phyloP scores from a whole-genome alignment of 2,888 invertebrate species.

The Acanthococcus lagerstroemiae region DNA sequence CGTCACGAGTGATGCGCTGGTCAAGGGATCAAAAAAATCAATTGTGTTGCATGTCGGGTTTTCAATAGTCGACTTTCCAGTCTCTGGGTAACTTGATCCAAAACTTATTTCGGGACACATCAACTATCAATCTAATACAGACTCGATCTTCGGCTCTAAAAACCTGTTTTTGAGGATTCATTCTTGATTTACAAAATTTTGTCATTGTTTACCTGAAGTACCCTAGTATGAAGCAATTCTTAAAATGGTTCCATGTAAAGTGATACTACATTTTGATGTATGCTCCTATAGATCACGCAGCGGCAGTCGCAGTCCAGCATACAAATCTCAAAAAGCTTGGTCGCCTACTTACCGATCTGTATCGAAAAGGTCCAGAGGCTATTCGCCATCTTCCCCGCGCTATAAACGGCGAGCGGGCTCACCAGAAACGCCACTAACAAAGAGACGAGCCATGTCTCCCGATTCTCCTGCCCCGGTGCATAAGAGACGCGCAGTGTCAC shows the following conservation, averaged over 20 bases:
- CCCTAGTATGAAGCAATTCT: not conserved
- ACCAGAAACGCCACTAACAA: conserved; percentile 38
- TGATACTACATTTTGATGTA: not conserved
- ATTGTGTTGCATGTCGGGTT: no score
- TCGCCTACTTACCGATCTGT: conserved; percentile 31
- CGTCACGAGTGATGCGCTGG: no score
- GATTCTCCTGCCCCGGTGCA: conserved; percentile 39
- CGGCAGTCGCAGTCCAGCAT: conserved; percentile 34
- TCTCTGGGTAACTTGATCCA: no score
- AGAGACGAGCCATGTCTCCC: conserved; percentile 39
- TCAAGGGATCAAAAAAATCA: no score
- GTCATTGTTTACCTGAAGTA: no score
- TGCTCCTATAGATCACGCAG: conserved; percentile 34
- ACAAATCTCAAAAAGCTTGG: conserved; percentile 32
- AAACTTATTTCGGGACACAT: no score
- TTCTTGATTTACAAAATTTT: no score
- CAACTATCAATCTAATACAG: no score
- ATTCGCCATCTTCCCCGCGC: conserved; percentile 39
- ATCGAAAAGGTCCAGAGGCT: conserved; percentile 31
- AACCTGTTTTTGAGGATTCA: no score
- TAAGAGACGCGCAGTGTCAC: conserved; percentile 38
- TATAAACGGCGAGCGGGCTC: conserved; percentile 37
- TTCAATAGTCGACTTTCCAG: no score
- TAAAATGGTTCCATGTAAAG: not conserved
- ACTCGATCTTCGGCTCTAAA: no score